Base-by-base conservation (phyloP, 2,888 invertebrate species). In the Arrhopalites spinosus region DNA sequence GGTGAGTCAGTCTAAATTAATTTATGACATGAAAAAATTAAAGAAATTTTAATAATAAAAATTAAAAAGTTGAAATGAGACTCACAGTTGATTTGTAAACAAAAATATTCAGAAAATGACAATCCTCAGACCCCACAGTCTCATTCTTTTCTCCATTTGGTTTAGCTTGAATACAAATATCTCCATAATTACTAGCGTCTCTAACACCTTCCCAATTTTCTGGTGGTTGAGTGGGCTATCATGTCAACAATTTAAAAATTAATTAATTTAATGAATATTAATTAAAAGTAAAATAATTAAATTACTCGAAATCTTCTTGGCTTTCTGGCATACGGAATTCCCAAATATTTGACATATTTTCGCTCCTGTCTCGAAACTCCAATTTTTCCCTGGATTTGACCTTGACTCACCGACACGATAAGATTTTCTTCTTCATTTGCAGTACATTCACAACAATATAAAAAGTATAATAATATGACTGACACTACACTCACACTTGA, bases 291-390 rank as follows among this genome's bases (percentile, higher is more conserved):
- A 64, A 47, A 3, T 30, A 29, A 36, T 59, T 50, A 63, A 17
- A n/a, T 68, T 75, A 77, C 79, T 70, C 77, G 61, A 50, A 81
- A 81, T 23, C 79, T 13, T 23, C 56, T 29, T 13, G 80, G 80
- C 27, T 75, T 73, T 36, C 74, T 29, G 29, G 77, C 79, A 53
- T 79, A 81, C 11, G 80, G 80, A 47, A 81, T 78, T 0, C 78
- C 78, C 8, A 79, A 50, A 53, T 69, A 79, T 13, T 75, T 45
- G 0, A 73, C 77, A 71, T 61, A 81, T 8, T 50, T 77, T 36
- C 70, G 68, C 0, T 76, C 78, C 29, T 75, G 73, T 23, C 80
- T 36, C 15, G 79, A 72, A 47, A 53, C 64, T 1, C 56, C 61
- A 45, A 74, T 25, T 53, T 63, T 74, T 25, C 80, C 80, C 23